These are phyloP conservation scores for Julus scandinavius DNA, from an alignment of 2,888 invertebrate genomes.

Conservation along the genomic window DNA sequence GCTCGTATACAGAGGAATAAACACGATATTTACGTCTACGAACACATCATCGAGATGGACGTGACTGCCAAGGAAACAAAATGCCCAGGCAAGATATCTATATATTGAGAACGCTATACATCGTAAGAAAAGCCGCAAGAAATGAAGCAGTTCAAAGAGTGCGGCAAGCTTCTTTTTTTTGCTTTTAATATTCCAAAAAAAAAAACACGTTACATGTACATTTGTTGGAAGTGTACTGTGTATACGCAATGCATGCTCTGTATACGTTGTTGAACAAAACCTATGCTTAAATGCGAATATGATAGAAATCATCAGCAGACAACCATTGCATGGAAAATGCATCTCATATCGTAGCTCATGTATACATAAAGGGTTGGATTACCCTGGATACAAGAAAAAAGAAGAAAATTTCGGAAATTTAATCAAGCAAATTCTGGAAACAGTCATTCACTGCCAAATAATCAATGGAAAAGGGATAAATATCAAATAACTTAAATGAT, in stretches of 20 bases:
- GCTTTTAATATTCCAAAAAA: no score
- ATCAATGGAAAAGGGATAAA: no score
- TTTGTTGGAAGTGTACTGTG: no score
- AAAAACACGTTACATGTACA: background rate
- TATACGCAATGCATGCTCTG: background rate
- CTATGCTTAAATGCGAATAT: background rate
- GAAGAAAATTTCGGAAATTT: no score
- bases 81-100: background rate
- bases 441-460: no score
- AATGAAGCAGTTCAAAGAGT: background rate
- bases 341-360: no score
- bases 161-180: background rate
- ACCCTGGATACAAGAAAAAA: no score
- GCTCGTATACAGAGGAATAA: constrained; percentile 12
- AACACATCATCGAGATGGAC: background rate
- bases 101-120: background rate
- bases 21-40: constrained; percentile 34
- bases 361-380: no score
- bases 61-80: constrained; percentile 39
- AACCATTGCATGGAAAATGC: background rate
- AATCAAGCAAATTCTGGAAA: no score
- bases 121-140: background rate
- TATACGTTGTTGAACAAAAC: background rate
- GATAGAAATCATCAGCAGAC: background rate
- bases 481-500: no score